A percentile compares a stretch with the other conserved stretches of the same genome.
Evolutionary conservation across 2,113 vertebrate genomes (phyloP).

Genomic region (Prinia subflava): DNA sequence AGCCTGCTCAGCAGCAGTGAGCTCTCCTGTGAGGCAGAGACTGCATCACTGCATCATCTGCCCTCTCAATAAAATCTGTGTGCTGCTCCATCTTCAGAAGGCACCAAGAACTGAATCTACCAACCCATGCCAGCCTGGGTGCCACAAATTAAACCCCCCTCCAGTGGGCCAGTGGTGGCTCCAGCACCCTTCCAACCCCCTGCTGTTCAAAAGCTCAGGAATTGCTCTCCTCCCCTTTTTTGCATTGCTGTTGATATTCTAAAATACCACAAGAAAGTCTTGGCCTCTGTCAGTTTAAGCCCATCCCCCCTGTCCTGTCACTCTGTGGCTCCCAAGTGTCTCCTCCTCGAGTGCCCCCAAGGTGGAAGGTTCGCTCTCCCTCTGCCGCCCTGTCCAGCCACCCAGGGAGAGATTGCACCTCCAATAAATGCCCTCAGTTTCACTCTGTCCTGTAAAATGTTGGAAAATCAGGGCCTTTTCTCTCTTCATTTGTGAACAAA

Average conservation of each 20-base stretch:
- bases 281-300: not conserved
- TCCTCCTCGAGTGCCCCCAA: not conserved
- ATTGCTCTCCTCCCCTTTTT: not conserved
- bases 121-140: not conserved
- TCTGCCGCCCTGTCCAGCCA: not conserved
- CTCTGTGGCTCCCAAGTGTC: not conserved
- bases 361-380: not conserved
- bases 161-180: not conserved
- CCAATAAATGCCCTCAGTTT: not conserved
- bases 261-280: not conserved
- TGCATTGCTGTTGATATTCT: not conserved
- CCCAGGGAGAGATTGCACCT: not conserved
- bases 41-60: not conserved
- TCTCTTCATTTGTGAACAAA: not conserved
- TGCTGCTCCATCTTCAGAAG: not conserved
- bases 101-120: not conserved
- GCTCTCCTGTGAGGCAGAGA: not conserved
- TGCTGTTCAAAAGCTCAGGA: not conserved
- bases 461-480: not conserved
- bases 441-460: not conserved
- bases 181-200: not conserved
- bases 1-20: not conserved
- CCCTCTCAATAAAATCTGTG: not conserved
- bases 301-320: not conserved
- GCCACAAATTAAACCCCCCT: not conserved